Conservation (phyloP, 2,888 invertebrate genomes). For the Neoitamus cyanurus region DNA sequence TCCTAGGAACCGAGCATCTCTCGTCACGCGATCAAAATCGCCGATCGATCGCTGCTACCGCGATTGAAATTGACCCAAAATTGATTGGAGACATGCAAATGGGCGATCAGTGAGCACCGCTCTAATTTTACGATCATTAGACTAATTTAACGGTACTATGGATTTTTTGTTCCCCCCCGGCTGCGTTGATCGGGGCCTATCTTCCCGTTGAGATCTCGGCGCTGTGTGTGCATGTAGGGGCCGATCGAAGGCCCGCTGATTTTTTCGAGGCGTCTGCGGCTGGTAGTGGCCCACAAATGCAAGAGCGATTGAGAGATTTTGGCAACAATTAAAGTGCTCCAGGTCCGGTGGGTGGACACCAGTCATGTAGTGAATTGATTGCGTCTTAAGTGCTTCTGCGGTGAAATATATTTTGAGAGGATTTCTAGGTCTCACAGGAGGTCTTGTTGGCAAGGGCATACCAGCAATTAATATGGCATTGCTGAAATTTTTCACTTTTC, state of each 20-base stretch:
- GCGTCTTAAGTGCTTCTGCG: background rate
- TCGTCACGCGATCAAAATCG: conserved; percentile 24
- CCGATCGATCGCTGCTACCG: conserved; percentile 39
- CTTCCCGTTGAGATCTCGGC: background rate
- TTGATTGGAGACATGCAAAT: conserved; percentile 51
- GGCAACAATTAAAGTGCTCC: background rate
- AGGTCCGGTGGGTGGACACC: background rate
- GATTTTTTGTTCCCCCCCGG: background rate
- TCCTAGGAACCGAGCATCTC: background rate
- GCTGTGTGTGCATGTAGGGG: background rate
- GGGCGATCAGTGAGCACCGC: conserved; percentile 42
- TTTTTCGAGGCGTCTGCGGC: background rate
- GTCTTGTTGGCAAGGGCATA: background rate
- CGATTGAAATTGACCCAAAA: conserved; percentile 38
- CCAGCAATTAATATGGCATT: background rate
- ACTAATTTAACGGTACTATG: conserved; percentile 49
- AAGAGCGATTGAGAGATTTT: background rate
- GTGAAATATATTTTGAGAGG: background rate
- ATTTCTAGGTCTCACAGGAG: background rate
- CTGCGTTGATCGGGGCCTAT: background rate
- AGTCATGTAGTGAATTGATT: background rate
- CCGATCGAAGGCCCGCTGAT: background rate
- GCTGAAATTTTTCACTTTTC: too few species aligned
- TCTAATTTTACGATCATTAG: conserved; percentile 49
- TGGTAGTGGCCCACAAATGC: background rate